Evolutionary conservation across 2,113 vertebrate species (phyloP), one percentile per base, ranked within the genome.

Genomic region (Cyprinus carpio): DNA sequence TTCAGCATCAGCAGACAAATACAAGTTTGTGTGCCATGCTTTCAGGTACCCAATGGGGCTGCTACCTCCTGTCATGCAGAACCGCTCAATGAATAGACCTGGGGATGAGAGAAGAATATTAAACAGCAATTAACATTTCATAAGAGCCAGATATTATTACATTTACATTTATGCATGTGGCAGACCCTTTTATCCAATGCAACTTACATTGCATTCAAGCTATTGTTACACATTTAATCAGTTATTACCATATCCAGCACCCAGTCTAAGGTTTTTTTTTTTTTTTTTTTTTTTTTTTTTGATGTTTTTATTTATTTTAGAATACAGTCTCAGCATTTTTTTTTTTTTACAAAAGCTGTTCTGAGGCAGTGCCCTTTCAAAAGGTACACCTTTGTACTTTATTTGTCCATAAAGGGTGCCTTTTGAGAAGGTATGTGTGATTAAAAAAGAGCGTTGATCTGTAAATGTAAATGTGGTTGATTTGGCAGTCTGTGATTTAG

Each of bases 21-120:
- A 99, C 89, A 99, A 96, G 94, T 99, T 97, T 91, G 98, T 97
- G 27, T 98, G 97, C 89, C 97, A 99, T 60, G 98, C 97, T 94
- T 99, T 99, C 89, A 99, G 95, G 93, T 99, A 99, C 91, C 96
- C 95, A 87, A 97, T 97, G 54, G 97, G 98, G 90, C 95, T 99
- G 87, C 96, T 99, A 25, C 98, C 98, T 6, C 98, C 98, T 0
- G 98, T 99, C 98, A 99, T 99, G 91, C 97, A 99, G 92, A 99
- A 99, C 85, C 98, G 95, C 94, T 99, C 98, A 3, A 99, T 97
- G 92, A 97, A 97, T 85, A 99, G 93, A 90, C 95, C 98, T 99
- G 92, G 0, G 31, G 43, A 88, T 4, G 29, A 77, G 78, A 85
- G 15, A 82, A 27, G 56, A 71, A 23, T 72, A 78, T 20, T 40